Evolutionary conservation across 2,797 vertebrate species (phyloP).

Genomic region (Falco novaeseelandiae): DNA sequence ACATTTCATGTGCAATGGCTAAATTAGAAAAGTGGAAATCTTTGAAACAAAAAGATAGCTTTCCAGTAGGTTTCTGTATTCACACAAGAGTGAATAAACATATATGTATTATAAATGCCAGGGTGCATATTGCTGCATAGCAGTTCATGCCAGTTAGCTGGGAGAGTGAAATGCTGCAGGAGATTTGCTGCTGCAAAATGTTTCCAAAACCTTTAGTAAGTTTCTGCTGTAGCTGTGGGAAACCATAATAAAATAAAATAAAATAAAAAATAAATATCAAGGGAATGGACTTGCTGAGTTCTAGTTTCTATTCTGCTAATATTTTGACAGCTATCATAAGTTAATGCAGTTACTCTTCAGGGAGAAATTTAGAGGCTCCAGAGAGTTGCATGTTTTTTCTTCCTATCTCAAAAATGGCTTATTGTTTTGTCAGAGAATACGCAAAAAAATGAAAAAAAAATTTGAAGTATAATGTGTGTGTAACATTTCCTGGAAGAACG

Average conservation of each 20-base stretch:
- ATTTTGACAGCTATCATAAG: background rate
- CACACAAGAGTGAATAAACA: background rate
- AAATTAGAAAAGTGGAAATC: background rate
- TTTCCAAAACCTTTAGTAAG: background rate
- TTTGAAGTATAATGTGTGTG: background rate
- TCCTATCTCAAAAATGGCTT: background rate
- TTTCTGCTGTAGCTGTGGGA: background rate
- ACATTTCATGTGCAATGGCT: background rate
- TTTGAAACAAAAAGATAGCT: background rate
- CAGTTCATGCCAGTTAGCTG: background rate
- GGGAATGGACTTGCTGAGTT: background rate
- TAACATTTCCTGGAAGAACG: background rate
- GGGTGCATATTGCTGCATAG: background rate
- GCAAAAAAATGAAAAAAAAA: background rate
- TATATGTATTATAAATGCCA: background rate
- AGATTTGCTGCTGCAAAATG: background rate
- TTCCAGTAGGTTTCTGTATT: background rate
- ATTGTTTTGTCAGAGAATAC: background rate
- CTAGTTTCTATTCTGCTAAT: background rate
- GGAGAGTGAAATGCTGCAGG: background rate
- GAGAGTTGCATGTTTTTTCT: background rate
- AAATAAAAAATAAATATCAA: background rate
- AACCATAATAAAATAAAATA: conserved; percentile 5
- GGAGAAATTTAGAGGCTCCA: background rate
- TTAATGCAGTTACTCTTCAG: background rate